phyloP scores from a whole-genome alignment of 1,140 invertebrate genomes.

The Leucophenga varia region DNA sequence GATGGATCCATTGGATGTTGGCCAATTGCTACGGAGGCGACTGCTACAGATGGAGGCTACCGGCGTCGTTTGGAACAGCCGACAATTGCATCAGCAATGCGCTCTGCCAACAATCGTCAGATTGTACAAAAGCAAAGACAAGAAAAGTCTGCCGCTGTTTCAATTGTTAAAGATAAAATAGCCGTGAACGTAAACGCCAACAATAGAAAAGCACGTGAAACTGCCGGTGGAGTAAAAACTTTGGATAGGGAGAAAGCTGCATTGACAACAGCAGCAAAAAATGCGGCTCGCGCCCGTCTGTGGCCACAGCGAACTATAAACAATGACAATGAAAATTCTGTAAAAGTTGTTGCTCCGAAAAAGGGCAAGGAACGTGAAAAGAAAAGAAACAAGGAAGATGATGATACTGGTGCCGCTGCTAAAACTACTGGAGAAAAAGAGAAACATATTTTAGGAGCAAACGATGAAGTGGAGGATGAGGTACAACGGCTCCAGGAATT shows the following conservation, averaged over 20 bases:
- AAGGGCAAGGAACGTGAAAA: background rate
- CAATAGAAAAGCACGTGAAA: background rate
- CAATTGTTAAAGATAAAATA: background rate
- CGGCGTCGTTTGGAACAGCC: slow-evolving; percentile 27
- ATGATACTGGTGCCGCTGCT: background rate
- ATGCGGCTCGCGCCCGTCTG: slow-evolving; percentile 9
- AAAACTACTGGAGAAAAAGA: background rate
- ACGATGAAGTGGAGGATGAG: background rate
- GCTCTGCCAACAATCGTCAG: slow-evolving; percentile 26
- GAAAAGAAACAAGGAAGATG: background rate
- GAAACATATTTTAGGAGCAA: background rate
- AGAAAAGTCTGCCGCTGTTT: slow-evolving; percentile 1
- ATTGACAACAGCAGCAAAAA: slow-evolving; percentile 10
- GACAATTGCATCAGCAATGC: slow-evolving; percentile 33
- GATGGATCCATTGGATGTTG: slow-evolving; percentile 23
- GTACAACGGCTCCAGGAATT: slow-evolving; percentile 12
- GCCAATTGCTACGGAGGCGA: too few relatives aligned
- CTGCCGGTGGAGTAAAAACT: background rate
- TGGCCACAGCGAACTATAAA: slow-evolving; percentile 15
- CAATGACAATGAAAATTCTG: too few relatives aligned
- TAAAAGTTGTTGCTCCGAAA: too few relatives aligned
- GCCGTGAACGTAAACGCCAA: background rate
- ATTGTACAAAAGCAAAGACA: slow-evolving; percentile 9
- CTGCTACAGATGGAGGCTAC: too few relatives aligned
- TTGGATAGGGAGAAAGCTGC: slow-evolving; percentile 6